phyloP scores from a whole-genome alignment of 2,797 vertebrate genomes.

The Ptychadena robeensis region DNA sequence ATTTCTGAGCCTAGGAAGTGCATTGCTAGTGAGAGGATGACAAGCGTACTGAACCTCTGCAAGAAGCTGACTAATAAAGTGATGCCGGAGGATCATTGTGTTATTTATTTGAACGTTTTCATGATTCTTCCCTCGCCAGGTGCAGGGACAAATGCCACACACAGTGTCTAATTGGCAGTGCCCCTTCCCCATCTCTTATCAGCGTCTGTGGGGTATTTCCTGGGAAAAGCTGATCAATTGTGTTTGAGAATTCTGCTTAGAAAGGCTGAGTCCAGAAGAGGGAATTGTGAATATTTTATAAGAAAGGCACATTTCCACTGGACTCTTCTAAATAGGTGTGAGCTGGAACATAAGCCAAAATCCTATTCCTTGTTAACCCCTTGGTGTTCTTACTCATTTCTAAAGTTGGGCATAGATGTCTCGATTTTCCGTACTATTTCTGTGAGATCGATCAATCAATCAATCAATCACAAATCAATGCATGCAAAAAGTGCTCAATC shows the following conservation, averaged over 20 bases:
- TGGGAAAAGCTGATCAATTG: conserved; percentile 41
- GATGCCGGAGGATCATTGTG: not conserved
- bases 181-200: not conserved
- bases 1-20: not conserved
- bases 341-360: not conserved
- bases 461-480: too few relatives aligned
- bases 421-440: too few relatives aligned
- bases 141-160: not conserved
- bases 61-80: not conserved
- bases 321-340: conserved; percentile 20
- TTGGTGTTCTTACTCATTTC: too few relatives aligned
- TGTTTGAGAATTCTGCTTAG: conserved; percentile 25
- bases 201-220: conserved; percentile 8
- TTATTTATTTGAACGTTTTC: not conserved
- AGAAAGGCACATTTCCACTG: conserved; percentile 30
- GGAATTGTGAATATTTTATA: conserved; percentile 49
- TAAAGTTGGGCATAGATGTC: too few relatives aligned
- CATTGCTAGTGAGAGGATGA: too few relatives aligned
- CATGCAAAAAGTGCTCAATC: too few relatives aligned
- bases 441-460: too few relatives aligned
- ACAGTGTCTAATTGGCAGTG: not conserved
- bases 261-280: conserved; percentile 15
- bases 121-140: not conserved
- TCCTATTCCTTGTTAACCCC: not conserved
- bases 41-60: not conserved